Base-by-base conservation (phyloP, 2,113 vertebrate species). In the Eulacestoma nigropectus region DNA sequence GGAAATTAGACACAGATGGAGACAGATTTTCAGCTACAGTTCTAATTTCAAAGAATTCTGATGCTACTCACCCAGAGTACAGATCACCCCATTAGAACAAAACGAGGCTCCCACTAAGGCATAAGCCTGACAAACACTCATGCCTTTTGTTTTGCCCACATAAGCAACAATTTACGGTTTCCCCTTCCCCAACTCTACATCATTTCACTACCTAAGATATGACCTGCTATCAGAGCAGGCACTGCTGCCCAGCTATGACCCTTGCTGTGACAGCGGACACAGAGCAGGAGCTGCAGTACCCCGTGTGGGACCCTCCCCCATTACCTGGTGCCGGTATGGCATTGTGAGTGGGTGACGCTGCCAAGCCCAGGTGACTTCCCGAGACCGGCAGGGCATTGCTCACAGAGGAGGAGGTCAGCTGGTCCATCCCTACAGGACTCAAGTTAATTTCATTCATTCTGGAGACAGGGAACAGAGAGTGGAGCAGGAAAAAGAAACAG, bases 371-470 rank as follows among this genome's bases (percentile, higher is more conserved):
- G 96, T 99, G 99, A 96, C 98, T 98, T 77, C 98, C 98, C 0
- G 98, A 98, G 93, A 98, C 98, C 0, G 98, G 97, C 94, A 98
- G 93, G 78, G 98, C 91, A 92, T 98, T 98, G 97, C 98, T 99
- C 96, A 99, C 99, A 25, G 99, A 98, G 83, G 99, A 98, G 81
- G 99, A 98, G 84, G 98, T 98, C 96, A 99, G 98, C 97, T 99
- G 99, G 97, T 99, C 99, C 99, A 99, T 99, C 97, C 99, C 99
- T 97, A 99, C 99, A 46, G 99, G 98, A 96, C 98, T 99, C 96
- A 99, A 97, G 97, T 99, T 99, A 98, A 99, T 99, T 90, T 99
- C 99, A 96, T 99, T 99, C 99, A 99, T 99, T 95, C 99, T 99
- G 90, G 56, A 41, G 37, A 30, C 72, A 77, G 35, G 32, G 42